Evolutionary conservation across 1,140 invertebrate species (phyloP).

Genomic region (Phortica variegata): DNA sequence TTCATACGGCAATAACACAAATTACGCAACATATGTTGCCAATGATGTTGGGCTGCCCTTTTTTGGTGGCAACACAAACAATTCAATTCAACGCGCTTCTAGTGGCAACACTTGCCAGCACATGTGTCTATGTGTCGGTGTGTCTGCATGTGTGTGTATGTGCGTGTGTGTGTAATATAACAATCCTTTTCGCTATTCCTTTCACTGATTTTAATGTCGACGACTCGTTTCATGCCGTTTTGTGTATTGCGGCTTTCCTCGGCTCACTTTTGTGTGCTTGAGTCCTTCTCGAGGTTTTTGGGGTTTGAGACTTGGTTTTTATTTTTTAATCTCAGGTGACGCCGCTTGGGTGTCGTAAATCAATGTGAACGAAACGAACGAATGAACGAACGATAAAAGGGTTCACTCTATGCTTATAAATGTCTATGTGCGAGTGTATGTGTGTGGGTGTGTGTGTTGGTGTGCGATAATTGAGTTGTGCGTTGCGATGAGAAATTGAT

Average conservation of each 20-base stretch:
- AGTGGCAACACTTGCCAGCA: slow-evolving; percentile 13
- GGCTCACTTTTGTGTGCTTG: slow-evolving; percentile 7
- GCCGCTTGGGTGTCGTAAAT: slow-evolving; percentile 56
- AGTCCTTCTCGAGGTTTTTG: slow-evolving; percentile 16
- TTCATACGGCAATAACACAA: slow-evolving; percentile 54
- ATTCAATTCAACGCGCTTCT: slow-evolving; percentile 7
- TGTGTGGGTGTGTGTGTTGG: slow-evolving; percentile 11
- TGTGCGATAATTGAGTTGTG: slow-evolving; percentile 51
- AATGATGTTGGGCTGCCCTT: slow-evolving; percentile 50
- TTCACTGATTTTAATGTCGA: slow-evolving; percentile 47
- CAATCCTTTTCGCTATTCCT: slow-evolving; percentile 42
- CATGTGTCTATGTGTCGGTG: slow-evolving; percentile 2
- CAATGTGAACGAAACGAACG: too few species aligned
- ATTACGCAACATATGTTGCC: slow-evolving; percentile 57
- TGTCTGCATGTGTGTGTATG: slow-evolving; percentile 7
- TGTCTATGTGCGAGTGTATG: neutral
- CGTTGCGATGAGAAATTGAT: slow-evolving; percentile 33
- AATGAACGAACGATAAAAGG: slow-evolving; percentile 28
- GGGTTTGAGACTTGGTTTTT: slow-evolving; percentile 48
- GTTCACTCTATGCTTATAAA: slow-evolving; percentile 16
- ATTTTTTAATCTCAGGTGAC: slow-evolving; percentile 57
- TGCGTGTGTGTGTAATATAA: slow-evolving; percentile 13
- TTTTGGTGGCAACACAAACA: slow-evolving; percentile 15
- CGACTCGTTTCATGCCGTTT: slow-evolving; percentile 27
- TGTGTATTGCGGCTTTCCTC: slow-evolving; percentile 21